Evolutionary conservation across 2,888 invertebrate genomes (phyloP).

Genomic region (Argyresthia goedartella): DNA sequence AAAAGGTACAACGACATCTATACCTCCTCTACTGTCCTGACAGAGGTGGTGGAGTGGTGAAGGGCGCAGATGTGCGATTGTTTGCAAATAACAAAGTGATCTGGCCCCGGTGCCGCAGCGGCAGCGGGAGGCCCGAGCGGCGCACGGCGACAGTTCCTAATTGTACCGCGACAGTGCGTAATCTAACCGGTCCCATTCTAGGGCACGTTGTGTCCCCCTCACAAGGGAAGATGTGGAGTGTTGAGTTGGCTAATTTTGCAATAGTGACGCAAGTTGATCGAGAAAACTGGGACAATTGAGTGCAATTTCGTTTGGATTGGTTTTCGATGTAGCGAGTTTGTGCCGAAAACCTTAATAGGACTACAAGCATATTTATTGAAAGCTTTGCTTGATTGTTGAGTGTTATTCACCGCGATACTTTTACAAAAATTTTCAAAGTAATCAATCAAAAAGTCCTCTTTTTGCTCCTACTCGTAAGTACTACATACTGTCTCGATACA

Average conservation of each 20-base stretch:
- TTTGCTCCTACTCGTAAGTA: too few relatives aligned
- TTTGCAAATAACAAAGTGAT: slow-evolving; percentile 63
- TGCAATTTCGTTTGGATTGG: too few relatives aligned
- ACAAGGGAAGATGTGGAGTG: slow-evolving; percentile 20
- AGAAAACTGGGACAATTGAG: too few relatives aligned
- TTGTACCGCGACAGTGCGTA: slow-evolving; percentile 65
- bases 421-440: too few relatives aligned
- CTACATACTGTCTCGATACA: too few relatives aligned
- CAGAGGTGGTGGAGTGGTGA: slow-evolving; percentile 13
- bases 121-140: slow-evolving; percentile 8
- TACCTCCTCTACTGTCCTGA: neutral
- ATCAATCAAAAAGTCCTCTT: too few relatives aligned
- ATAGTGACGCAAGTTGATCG: neutral
- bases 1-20: neutral
- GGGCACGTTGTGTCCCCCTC: slow-evolving; percentile 32
- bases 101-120: slow-evolving; percentile 17
- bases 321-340: too few relatives aligned
- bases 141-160: slow-evolving; percentile 61
- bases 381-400: too few relatives aligned
- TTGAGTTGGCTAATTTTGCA: slow-evolving; percentile 3
- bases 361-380: neutral
- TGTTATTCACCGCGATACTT: too few relatives aligned
- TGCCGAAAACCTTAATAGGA: neutral
- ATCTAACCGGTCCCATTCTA: slow-evolving; percentile 63
- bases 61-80: slow-evolving; percentile 62